These are phyloP conservation scores for Sipha flava DNA, from an alignment of 1,140 invertebrate species.

Conservation along the genomic window DNA sequence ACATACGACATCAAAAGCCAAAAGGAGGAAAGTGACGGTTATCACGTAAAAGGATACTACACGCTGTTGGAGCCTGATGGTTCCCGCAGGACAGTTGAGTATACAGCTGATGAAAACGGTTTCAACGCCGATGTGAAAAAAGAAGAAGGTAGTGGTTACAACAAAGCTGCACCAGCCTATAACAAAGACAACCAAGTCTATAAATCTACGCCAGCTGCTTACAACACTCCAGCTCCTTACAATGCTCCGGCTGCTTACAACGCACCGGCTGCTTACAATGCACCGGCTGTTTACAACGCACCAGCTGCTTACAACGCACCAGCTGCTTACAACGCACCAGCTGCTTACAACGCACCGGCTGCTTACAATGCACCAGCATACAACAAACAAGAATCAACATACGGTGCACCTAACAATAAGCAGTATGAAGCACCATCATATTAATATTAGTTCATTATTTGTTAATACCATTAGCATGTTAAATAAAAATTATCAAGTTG, in stretches of 20 bases:
- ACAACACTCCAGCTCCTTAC: background rate
- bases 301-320: too few relatives aligned
- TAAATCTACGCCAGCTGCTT: slow-evolving; percentile 5
- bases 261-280: background rate
- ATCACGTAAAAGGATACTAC: slow-evolving; percentile 39
- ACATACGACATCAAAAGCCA: slow-evolving; percentile 40
- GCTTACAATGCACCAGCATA: background rate
- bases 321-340: too few relatives aligned
- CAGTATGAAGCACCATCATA: slow-evolving; percentile 6
- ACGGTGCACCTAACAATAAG: background rate
- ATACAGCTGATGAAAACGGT: slow-evolving; percentile 44
- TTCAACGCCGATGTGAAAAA: slow-evolving; percentile 38
- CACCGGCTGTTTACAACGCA: background rate
- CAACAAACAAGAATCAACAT: background rate
- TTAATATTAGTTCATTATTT: background rate
- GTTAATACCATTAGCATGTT: background rate
- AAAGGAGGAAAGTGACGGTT: slow-evolving; percentile 40
- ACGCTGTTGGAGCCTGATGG: slow-evolving; percentile 49
- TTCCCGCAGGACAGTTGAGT: slow-evolving; percentile 49
- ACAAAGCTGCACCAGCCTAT: slow-evolving; percentile 42
- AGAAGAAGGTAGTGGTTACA: slow-evolving; percentile 22
- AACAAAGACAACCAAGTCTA: background rate
- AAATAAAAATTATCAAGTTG: too few relatives aligned
- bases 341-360: background rate
- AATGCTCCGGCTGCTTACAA: background rate